Evolutionary conservation across 1,140 invertebrate genomes (phyloP), one percentile per base, ranked within the genome.

Genomic region (Dreissena polymorpha): DNA sequence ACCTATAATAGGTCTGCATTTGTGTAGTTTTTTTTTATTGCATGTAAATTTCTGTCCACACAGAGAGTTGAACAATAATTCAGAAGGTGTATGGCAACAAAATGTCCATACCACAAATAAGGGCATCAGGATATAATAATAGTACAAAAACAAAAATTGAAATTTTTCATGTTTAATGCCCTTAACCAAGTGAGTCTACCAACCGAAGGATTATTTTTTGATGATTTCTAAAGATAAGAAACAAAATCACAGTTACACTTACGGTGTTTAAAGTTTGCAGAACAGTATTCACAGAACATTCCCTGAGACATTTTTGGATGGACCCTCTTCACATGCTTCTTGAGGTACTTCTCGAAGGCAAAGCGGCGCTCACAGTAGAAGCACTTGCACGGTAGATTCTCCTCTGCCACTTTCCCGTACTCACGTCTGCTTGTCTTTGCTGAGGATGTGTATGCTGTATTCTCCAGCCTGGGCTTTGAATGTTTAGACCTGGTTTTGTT

Each of bases 221-320:
- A 39, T 39, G 39, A 39, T 39, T 39, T 39, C 3, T 5, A 39
- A 39, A 39, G 8, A 39, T 2, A 39, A 5, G 39, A 39, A 39
- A 39, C 39, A 39, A 39, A 39, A 39, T 21, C n/a, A 49, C 13
- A 18, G 23, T 55, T 53, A 51, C 25, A 73, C 79, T 73, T 82
- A 82, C 79, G 29, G 12, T 60, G 49, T 68, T 82, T 82, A 27
- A 82, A 82, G 60, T 82, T 82, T 27, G 57, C 79, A 18, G 79
- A 82, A 49, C 79, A 82, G 27, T 82, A 82, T 82, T 82, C 79
- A 60, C 79, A 82, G 55, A 74, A 74, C 79, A 82, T 82, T 0
- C 79, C 79, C 2, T 63, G 25, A 39, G 51, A 82, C 50, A 73
- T 70, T 0, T 57, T 18, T 23, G 79, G 79, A 68, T 82, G 79